Base-by-base conservation (phyloP, 2,113 vertebrate genomes). In the Lepus europaeus region DNA sequence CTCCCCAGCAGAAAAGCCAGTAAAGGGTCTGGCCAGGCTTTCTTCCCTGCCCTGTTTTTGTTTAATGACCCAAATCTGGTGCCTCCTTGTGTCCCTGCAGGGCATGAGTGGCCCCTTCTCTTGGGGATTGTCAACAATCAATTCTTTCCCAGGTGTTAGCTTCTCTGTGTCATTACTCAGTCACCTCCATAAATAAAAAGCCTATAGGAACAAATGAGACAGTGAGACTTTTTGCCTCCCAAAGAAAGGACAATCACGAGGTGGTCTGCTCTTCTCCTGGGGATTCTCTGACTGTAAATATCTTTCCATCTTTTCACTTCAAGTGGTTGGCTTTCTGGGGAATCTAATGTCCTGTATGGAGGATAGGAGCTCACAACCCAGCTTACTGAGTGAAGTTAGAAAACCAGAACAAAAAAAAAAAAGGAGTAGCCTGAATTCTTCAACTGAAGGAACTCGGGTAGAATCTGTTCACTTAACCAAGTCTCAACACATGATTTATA, bases 401-500 rank as follows among this genome's bases (percentile, higher is more conserved):
- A 59, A 95, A 56, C 20, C 76, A 87, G 64, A 72, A 84, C 14
- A 69, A 66, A 73, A 53, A 49, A 73, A 53, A 49, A 72, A 86
- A 90, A 45, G 20, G 17, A 72, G 33, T 36, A 51, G 51, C 29
- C 51, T 89, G 29, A 92, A 78, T 59, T 16, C 14, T 20, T 59
- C 56, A 59, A 80, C 2, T 63, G 74, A 90, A 83, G 56, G 74
- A n/a, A 63, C 5, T 14, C n/a, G 20, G n/a, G 23, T 59, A 77
- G 20, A 82, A 70, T 86, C 82, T 59, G 63, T 78, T 73, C 51
- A 49, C 19, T 86, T 93, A 68, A 53, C 63, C 23, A 81, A 87
- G 3, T 73, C 69, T 64, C 51, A 70, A 3, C 13, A 87, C 69
- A 87, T 9, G 23, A 68, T 29, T 87, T n/a, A 4, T n/a, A 66